A percentile compares a stretch with the other conserved stretches of the same genome.
Conservation (phyloP, 2,888 invertebrate genomes). For the Oxyteleia sp. region DNA sequence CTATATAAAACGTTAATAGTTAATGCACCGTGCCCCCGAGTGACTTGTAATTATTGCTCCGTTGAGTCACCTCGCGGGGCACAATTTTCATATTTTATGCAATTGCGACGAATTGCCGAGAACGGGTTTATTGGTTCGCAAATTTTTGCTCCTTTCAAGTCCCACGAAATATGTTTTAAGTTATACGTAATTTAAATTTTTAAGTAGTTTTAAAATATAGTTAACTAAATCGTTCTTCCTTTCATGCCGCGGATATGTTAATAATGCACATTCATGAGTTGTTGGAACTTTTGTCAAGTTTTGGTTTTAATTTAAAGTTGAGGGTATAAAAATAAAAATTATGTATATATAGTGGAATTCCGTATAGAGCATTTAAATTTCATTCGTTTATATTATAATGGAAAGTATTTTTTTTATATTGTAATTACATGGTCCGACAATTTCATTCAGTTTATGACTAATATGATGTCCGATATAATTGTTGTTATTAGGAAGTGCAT, state of each 20-base stretch:
- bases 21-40: constrained; percentile 8
- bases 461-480: no score
- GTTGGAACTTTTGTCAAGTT: constrained; percentile 31
- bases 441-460: no score
- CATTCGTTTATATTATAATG: background rate
- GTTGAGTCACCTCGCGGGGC: background rate
- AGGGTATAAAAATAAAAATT: constrained; percentile 25
- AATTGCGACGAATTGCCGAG: constrained; percentile 7
- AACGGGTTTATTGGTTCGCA: background rate
- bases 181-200: constrained; percentile 29
- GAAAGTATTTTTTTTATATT: background rate
- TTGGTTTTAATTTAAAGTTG: constrained; percentile 27
- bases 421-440: no score
- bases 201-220: constrained; percentile 36
- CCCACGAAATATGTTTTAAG: background rate
- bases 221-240: constrained; percentile 24
- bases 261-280: constrained; percentile 33
- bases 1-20: constrained; percentile 23
- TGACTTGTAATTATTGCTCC: constrained; percentile 17
- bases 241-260: constrained; percentile 19
- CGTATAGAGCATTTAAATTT: background rate
- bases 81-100: constrained; percentile 27
- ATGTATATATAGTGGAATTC: background rate
- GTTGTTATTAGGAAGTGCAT: no score
- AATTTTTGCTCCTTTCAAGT: background rate